Evolutionary conservation across 2,888 invertebrate genomes (phyloP), one percentile per base, ranked within the genome.

Genomic region (Tanaodytes sp.): DNA sequence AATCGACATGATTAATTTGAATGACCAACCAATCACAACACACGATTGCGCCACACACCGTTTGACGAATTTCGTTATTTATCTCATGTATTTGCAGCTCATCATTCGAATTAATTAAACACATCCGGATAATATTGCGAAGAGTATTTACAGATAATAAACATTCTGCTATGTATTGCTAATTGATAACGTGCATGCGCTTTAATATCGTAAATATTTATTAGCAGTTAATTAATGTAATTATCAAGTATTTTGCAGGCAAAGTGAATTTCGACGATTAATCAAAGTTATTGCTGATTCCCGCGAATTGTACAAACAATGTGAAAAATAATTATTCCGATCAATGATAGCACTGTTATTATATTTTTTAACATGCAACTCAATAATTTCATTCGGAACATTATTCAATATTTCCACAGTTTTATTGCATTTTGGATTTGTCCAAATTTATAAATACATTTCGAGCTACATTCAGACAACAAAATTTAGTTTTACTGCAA

Each of bases 151-250:
- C 66, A 54, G 61, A 43, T 61, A 61, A 55, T 67, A 59, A 59
- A 65, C 66, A 54, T 54, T 66, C 66, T 61, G 61, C 31, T 33
- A 51, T 42, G 64, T n/a, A n/a, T 20, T 36, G 54, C 48, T 73
- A 73, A 73, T 73, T 71, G 64, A 62, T 65, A 71, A 65, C 55
- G 64, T 36, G 61, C 67, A 51, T 59, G 68, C 52, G 62, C 62
- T 64, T 63, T 64, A 62, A 65, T 57, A 52, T 51, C 58, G 55
- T 57, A 57, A 67, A 61, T 61, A 61, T 67, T 61, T 61, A 49
- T 61, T 62, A 46, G 62, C 57, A 51, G 62, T 57, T 67, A 61
- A 67, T 69, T 69, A 62, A 54, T 59, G 52, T 57, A 68, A 64
- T 69, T 63, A 64, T 49, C 37, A 54, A 49, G 45, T 62, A 45